Evolutionary conservation across 1,140 invertebrate species (phyloP), one percentile per base, ranked within the genome.

Genomic region (Planococcus citri): DNA sequence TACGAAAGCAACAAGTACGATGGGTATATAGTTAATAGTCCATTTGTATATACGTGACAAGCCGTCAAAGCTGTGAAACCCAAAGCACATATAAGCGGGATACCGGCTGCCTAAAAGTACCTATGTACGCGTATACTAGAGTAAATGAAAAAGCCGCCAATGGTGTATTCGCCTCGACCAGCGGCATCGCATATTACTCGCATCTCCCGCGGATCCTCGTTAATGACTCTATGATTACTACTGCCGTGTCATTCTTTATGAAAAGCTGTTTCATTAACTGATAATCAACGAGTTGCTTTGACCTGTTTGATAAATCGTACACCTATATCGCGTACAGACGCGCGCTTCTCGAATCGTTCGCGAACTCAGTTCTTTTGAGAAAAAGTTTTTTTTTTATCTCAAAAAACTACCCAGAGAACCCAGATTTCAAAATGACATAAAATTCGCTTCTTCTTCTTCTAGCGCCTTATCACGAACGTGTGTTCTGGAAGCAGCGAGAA

Each of bases 141-240:
- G 41, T 20, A 51, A 51, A 51, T 51, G 41, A 51, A 51, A 33
- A 51, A 51, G 41, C 41, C 41, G 60, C 20, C 4, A 24, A 4
- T 27, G 9, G 60, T 64, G 60, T 27, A 64, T 64, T 64, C 60
- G 10, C 21, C 8, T 3, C 17, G 60, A 9, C 25, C n/a, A n/a
- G n/a, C n/a, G n/a, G 60, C 60, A 20, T n/a, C 51, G 51, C 21
- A 22, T 27, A 64, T 64, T n/a, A n/a, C n/a, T n/a, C n/a, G n/a
- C 22, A 64, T 64, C 60, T 25, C 60, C 25, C 60, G 60, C 60
- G 10, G 60, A 64, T 64, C 20, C 25, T 25, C 22, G 60, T 64
- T 64, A 64, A 64, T 64, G 60, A 64, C 60, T 64, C 60, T 64
- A 64, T 64, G 60, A 64, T 64, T 64, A 64, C 60, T 64, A 64